Base-by-base conservation (phyloP, 2,888 invertebrate species). In the Diarsia brunnea region DNA sequence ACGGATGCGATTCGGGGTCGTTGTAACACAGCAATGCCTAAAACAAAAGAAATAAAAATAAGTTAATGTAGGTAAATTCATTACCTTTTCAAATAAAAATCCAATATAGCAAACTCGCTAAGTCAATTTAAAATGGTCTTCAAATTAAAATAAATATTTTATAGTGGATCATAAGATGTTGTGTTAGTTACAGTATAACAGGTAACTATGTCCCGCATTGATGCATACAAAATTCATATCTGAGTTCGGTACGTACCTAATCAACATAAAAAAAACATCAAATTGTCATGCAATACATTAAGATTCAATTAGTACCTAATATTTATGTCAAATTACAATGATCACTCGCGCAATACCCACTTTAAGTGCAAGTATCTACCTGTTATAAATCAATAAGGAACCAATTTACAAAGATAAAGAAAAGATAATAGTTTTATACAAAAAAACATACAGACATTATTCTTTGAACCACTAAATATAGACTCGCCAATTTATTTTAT, bases 1-100 rank as follows among this genome's bases (percentile, higher is more conserved):
- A 98, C 0, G 98, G 98, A 94, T 98, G 98, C 3, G 97, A 97
- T 69, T 97, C 97, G 2, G 98, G 98, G 86, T 97, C 97, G 87
- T 97, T 97, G 93, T 97, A 97, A 91, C 97, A 97, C 45, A 98
- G 94, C n/a, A 97, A 86, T 49, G 96, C 93, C 97, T 97, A 90
- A 92, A 87, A 82, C 71, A 74, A 73, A 78, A 78, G 63, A 78
- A 66, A 38, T 7, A 3, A n/a, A 63, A 76, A 70, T n/a, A 53
- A 31, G 49, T 66, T 76, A 0, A 61, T 21, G n/a, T 31, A 55
- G 27, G n/a, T 31, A 55, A 38, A 49, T 10, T 58, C 4, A 58
- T 27, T 24, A 24, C 7, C 55, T 14, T 27, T 8, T 7, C 2
- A 24, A 24, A 55, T 24, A 55, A 2, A 58, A 58, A 2, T 58